These are phyloP conservation scores for Sebastiscus tertius DNA, from an alignment of 2,797 vertebrate species.

Conservation along the genomic window DNA sequence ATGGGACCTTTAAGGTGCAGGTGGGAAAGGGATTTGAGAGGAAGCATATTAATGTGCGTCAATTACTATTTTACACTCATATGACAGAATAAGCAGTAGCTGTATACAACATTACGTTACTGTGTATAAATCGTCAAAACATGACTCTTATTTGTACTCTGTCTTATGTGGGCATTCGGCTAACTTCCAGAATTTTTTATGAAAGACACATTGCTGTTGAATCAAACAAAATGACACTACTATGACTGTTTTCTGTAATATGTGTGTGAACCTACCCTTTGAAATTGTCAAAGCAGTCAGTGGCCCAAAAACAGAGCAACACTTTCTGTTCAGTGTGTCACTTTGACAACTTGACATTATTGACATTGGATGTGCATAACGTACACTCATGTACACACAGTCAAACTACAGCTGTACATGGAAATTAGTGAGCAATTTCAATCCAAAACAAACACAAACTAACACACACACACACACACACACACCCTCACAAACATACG, in stretches of 20 bases:
- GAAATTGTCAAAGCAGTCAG: not conserved
- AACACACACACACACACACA: constrained; percentile 4
- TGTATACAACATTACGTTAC: not conserved
- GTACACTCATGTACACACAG: constrained; percentile 9
- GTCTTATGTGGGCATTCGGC: not conserved
- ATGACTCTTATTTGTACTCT: not conserved
- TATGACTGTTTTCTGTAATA: not conserved
- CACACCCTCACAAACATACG: constrained; percentile 11
- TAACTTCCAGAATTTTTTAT: not conserved
- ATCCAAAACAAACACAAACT: constrained; percentile 51
- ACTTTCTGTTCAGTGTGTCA: constrained; percentile 25
- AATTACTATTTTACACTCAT: not conserved
- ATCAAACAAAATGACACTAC: not conserved
- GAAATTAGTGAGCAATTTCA: constrained; percentile 63
- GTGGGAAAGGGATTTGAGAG: not conserved
- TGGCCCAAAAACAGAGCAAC: constrained; percentile 13
- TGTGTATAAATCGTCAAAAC: not conserved
- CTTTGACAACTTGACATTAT: constrained; percentile 32
- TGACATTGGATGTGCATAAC: constrained; percentile 16
- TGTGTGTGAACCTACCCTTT: not conserved
- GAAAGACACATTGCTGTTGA: no score
- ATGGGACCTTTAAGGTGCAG: not conserved
- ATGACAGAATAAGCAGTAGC: not conserved
- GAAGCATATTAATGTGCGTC: not conserved
- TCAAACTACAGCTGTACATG: constrained; percentile 44